Base-by-base conservation (phyloP, 2,113 vertebrate genomes). In the Channa maculata region DNA sequence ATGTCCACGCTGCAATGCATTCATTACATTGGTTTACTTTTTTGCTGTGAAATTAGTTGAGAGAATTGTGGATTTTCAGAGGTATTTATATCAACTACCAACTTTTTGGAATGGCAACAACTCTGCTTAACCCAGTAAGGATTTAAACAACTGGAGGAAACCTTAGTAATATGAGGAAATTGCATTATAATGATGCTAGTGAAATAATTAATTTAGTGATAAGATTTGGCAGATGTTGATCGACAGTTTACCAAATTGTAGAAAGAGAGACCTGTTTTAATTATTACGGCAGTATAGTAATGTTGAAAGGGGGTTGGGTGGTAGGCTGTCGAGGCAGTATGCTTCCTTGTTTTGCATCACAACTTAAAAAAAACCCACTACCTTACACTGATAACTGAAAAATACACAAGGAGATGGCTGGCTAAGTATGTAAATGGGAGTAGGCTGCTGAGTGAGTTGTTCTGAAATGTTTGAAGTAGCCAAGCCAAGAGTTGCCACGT, bases 361-460 rank as follows among this genome's bases (percentile, higher is more conserved):
- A 44, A 77, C 62, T 57, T 15, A 70, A 38, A 24, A 24, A 24
- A 24, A 24, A 24, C 24, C 75, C 49, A 70, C 63, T 69, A 78
- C 14, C n/a, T 34, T 9, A 39, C 10, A 72, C 57, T 52, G 38
- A 34, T 57, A 41, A 13, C 5, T 55, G 4, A 59, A 75, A 34
- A 72, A 10, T 64, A 54, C 45, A 72, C 3, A 5, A 13, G n/a
- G 58, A n/a, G 7, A 10, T 6, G 24, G 34, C 12, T n/a, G 53
- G 33, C 11, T 41, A 5, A 7, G 6, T 7, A 9, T 38, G 34
- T 45, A 39, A 34, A 5, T 8, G 39, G 43, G 24, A 24, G 14
- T 45, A 38, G 24, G 60, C 1, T 43, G 38, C 59, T 52, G 39
- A 3, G 53, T 41, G 41, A 51, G 58, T 12, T 24, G 24, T 48